A percentile compares a stretch with the other conserved stretches of the same genome.
Evolutionary conservation across 2,888 invertebrate genomes (phyloP).

Genomic region (Scrobipalpa costella): DNA sequence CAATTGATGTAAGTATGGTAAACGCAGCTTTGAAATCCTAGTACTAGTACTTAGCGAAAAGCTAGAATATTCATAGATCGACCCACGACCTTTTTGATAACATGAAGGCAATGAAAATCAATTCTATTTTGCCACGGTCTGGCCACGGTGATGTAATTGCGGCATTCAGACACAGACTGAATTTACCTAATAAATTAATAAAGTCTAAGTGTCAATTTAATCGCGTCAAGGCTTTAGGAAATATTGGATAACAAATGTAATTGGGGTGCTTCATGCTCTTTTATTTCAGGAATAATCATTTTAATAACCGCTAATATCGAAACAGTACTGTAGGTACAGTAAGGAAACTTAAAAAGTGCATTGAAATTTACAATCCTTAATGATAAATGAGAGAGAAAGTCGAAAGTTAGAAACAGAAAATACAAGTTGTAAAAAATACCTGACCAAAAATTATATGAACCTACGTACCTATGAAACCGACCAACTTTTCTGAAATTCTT

Average conservation of each 20-base stretch:
- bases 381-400: too few relatives aligned
- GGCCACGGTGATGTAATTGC: slow-evolving; percentile 7
- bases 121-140: slow-evolving; percentile 1
- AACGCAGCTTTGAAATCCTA: not conserved
- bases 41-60: not conserved
- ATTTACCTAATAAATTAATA: slow-evolving; percentile 1
- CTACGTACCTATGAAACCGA: too few relatives aligned
- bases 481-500: too few relatives aligned
- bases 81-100: not conserved
- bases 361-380: too few relatives aligned
- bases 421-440: too few relatives aligned
- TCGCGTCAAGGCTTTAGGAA: not conserved
- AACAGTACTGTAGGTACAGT: too few relatives aligned
- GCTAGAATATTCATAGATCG: not conserved
- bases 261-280: not conserved
- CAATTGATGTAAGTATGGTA: not conserved
- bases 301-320: too few relatives aligned
- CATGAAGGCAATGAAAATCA: slow-evolving; percentile 3
- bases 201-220: not conserved
- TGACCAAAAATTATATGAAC: too few relatives aligned
- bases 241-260: slow-evolving; percentile 3
- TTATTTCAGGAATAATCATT: not conserved
- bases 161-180: not conserved
- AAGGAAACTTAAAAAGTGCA: too few relatives aligned
- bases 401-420: too few relatives aligned